Base-by-base conservation (phyloP, 1,140 invertebrate species). In the Oppia nitens region DNA sequence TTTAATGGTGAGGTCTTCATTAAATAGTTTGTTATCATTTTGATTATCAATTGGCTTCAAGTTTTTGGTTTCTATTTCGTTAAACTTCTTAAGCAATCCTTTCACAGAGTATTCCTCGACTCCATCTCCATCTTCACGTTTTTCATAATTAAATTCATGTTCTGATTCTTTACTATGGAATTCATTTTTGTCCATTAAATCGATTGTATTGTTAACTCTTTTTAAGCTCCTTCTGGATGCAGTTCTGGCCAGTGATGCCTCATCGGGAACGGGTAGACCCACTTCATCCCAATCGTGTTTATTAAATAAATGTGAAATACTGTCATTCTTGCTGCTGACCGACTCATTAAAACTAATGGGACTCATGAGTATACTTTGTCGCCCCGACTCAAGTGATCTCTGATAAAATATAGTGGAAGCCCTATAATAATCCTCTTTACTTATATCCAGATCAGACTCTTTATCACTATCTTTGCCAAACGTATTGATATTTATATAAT, bases 231-330 rank as follows among this genome's bases (percentile, higher is more conserved):
- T 40, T 40, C 32, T 40, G 32, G 32, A 40, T 6, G 32, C 32
- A 40, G 32, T 40, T 17, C 32, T 40, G 17, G 32, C 32, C 6
- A 40, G 32, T 9, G 32, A 40, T 40, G 32, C 32, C 32, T 40
- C 6, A 40, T 54, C 24, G 40, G 59, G 52, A 12, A 29, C 49
- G 25, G 57, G 57, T 27, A 59, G 25, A 54, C 73, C 68, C 68
- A 74, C 65, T 64, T 74, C 69, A 60, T 66, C 67, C 68, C 72
- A 65, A 66, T 73, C 71, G 72, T 28, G 48, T 1, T 20, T 32
- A 21, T 2, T 26, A 20, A 53, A n/a, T 54, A 26, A 26, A 21
- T 6, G 32, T 17, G 6, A 6, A 40, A 40, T 9, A 17, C 32
- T 40, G 32, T 40, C 32, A 40, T 40, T 40, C 12, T 23, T 23